These are phyloP conservation scores for Noctua pronuba DNA, from an alignment of 2,888 invertebrate genomes.

Conservation along the genomic window DNA sequence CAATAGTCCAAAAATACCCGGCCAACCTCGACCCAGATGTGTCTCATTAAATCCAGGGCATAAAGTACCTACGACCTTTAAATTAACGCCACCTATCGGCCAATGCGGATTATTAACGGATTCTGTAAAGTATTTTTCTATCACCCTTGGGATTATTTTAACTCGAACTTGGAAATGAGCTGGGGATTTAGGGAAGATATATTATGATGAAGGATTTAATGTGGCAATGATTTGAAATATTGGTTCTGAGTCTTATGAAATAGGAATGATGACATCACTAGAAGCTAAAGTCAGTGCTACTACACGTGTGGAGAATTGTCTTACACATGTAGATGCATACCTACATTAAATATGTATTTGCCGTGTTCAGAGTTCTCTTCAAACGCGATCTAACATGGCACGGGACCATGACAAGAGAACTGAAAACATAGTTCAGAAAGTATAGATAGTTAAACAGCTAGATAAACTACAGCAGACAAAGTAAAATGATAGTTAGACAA, in stretches of 20 bases:
- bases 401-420: not conserved
- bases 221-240: slow-evolving; percentile 8
- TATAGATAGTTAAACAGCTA: not conserved
- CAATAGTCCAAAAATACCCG: slow-evolving; percentile 84
- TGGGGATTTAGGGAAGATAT: slow-evolving; percentile 8
- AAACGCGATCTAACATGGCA: not conserved
- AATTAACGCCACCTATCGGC: slow-evolving; percentile 61
- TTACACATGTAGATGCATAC: not conserved
- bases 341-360: not conserved
- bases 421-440: not conserved
- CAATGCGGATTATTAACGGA: slow-evolving; percentile 16
- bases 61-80: slow-evolving; percentile 69
- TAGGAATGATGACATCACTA: not conserved
- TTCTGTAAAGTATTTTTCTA: slow-evolving; percentile 21
- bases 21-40: slow-evolving; percentile 83
- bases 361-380: not conserved
- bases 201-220: not conserved
- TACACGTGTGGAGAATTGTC: not conserved
- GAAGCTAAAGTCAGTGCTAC: not conserved
- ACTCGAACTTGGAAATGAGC: slow-evolving; percentile 8
- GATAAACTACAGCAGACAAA: not conserved
- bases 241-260: not conserved
- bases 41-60: slow-evolving; percentile 68
- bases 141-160: slow-evolving; percentile 33
- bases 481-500: not conserved